A percentile compares a stretch with the other conserved stretches of the same genome.
These are phyloP conservation scores for Percina caprodes DNA, from an alignment of 2,113 vertebrate genomes.

Conservation along the genomic window DNA sequence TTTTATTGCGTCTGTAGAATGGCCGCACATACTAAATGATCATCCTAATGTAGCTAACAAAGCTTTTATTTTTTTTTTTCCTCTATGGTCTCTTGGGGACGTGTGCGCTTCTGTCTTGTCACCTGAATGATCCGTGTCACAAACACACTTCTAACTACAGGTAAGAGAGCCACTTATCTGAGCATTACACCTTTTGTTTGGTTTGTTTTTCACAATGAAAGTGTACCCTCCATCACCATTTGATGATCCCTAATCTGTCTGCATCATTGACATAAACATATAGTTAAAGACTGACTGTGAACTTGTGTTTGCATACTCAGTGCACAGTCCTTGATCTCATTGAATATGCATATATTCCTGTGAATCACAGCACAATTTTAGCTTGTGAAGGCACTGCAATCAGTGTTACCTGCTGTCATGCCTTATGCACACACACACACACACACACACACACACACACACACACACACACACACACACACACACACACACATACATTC, in stretches of 20 bases:
- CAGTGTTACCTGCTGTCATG: slow-evolving; percentile 63
- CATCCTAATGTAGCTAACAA: slow-evolving; percentile 38
- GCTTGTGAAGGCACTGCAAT: slow-evolving; percentile 59
- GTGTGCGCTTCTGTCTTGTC: background rate
- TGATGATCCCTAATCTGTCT: slow-evolving; percentile 32
- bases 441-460: slow-evolving; percentile 2
- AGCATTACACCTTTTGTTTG: background rate
- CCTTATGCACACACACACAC: slow-evolving; percentile 37
- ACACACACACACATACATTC: background rate
- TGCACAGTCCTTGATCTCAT: slow-evolving; percentile 40
- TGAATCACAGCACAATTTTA: slow-evolving; percentile 65
- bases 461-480: background rate
- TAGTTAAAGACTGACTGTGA: slow-evolving; percentile 22
- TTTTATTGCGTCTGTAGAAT: background rate
- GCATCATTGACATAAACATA: slow-evolving; percentile 32
- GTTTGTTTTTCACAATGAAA: background rate
- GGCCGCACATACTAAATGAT: too few relatives aligned
- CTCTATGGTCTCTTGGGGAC: slow-evolving; percentile 22
- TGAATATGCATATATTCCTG: slow-evolving; percentile 66
- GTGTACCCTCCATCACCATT: background rate
- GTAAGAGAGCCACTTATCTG: slow-evolving; percentile 46
- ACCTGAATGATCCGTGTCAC: slow-evolving; percentile 5
- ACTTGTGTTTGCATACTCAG: slow-evolving; percentile 54
- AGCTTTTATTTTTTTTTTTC: slow-evolving; percentile 33
- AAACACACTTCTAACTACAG: slow-evolving; percentile 25